Conservation (phyloP, 2,888 invertebrate genomes). For the Xanthia icteritia region DNA sequence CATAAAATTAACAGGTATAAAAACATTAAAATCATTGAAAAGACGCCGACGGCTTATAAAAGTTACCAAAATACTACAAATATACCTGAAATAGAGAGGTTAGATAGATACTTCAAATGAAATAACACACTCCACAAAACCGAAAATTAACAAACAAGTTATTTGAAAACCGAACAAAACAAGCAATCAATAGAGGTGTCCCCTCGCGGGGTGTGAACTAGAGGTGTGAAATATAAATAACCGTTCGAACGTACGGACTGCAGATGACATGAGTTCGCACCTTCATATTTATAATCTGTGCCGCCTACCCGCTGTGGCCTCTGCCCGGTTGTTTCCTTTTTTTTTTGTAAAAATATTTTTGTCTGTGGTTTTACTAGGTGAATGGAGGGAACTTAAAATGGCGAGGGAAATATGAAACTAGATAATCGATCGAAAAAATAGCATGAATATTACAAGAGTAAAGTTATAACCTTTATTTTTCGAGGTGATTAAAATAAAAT, state of each 20-base stretch:
- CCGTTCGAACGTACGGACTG: slow-evolving; percentile 60
- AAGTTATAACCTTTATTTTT: too few species aligned
- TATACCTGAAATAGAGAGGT: not conserved
- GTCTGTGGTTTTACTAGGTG: slow-evolving; percentile 6
- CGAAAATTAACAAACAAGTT: slow-evolving; percentile 20
- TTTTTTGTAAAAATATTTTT: slow-evolving; percentile 30
- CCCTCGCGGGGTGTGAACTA: slow-evolving; percentile 64
- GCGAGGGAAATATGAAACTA: not conserved
- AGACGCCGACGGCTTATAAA: too few species aligned
- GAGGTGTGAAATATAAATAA: slow-evolving; percentile 70
- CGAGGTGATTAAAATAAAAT: too few species aligned
- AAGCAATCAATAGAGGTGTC: slow-evolving; percentile 68
- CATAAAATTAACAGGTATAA: not conserved
- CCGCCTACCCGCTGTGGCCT: slow-evolving; percentile 65
- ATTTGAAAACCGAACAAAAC: slow-evolving; percentile 50
- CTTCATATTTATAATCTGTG: slow-evolving; percentile 71
- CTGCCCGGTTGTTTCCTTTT: slow-evolving; percentile 30
- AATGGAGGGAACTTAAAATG: not conserved
- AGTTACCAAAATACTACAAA: not conserved
- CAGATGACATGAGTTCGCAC: slow-evolving; percentile 67
- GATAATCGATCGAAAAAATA: too few species aligned
- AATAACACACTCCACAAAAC: slow-evolving; percentile 3
- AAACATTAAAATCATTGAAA: not conserved
- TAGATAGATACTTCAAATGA: not conserved
- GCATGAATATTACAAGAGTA: too few species aligned